phyloP scores from a whole-genome alignment of 64 coral and sea anemone genomes.

The Acropora tenuis region DNA sequence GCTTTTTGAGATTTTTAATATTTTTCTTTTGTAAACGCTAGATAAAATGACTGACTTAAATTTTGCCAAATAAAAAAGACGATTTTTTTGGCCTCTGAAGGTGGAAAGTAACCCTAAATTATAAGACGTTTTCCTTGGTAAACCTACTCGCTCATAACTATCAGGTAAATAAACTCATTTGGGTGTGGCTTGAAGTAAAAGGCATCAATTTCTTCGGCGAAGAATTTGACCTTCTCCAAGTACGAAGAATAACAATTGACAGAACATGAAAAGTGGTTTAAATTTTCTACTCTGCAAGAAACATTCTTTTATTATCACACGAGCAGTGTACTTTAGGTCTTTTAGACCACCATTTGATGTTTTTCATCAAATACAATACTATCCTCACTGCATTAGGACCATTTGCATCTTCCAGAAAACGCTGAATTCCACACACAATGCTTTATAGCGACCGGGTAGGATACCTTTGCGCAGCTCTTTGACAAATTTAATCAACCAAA shows the following conservation, averaged over 20 bases:
- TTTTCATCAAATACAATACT: conserved; percentile 17
- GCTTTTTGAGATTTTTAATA: too few species aligned
- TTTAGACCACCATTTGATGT: conserved; percentile 47
- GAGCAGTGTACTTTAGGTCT: conserved; percentile 53
- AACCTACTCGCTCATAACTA: neutral
- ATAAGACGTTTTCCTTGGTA: conserved; percentile 37
- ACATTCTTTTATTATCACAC: conserved; percentile 26
- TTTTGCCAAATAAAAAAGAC: too few species aligned
- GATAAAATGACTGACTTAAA: too few species aligned
- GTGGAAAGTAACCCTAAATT: too few species aligned
- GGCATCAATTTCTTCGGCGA: conserved; percentile 14
- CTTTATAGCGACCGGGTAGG: neutral
- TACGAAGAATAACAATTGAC: conserved; percentile 46
- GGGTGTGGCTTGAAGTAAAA: conserved; percentile 57
- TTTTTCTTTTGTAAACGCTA: too few species aligned
- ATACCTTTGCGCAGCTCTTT: neutral
- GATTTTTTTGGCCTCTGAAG: too few species aligned
- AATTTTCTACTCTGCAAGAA: conserved; percentile 37
- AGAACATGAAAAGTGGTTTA: conserved; percentile 26
- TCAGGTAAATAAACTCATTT: neutral
- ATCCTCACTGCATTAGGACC: neutral
- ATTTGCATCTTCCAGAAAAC: neutral
- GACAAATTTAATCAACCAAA: neutral
- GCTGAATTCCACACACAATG: neutral
- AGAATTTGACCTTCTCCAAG: conserved; percentile 24